phyloP scores from a whole-genome alignment of 2,797 vertebrate genomes.

The Sparidentex hasta region DNA sequence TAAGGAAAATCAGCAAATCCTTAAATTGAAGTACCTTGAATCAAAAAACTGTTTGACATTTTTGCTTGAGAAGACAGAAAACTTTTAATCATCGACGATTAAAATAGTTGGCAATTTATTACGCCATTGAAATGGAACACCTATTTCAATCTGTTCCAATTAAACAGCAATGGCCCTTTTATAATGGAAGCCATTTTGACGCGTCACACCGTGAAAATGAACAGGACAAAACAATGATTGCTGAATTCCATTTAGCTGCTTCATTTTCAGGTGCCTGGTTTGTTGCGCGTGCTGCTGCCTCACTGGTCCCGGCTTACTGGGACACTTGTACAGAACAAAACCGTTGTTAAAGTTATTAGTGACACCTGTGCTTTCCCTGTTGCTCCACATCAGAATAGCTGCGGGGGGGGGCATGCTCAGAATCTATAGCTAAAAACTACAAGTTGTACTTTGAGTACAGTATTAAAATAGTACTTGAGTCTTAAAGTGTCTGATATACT shows the following conservation, averaged over 20 bases:
- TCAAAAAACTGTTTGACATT: too few relatives aligned
- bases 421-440: too few relatives aligned
- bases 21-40: too few relatives aligned
- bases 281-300: not conserved
- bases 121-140: too few relatives aligned
- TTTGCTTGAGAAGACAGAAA: too few relatives aligned
- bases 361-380: not conserved
- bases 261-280: not conserved
- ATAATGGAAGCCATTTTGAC: not conserved
- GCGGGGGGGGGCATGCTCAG: not conserved
- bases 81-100: too few relatives aligned
- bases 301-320: not conserved
- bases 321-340: not conserved
- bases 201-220: not conserved
- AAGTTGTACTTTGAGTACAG: too few relatives aligned
- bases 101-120: too few relatives aligned
- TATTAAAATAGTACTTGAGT: too few relatives aligned
- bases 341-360: not conserved
- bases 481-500: too few relatives aligned
- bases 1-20: too few relatives aligned
- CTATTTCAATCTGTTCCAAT: not conserved
- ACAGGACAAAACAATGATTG: not conserved
- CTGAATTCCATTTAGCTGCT: not conserved
- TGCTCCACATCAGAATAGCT: slow-evolving; percentile 6
- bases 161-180: not conserved